These are phyloP conservation scores for Branchellion lobata DNA, from an alignment of 2,888 invertebrate genomes.

Conservation along the genomic window DNA sequence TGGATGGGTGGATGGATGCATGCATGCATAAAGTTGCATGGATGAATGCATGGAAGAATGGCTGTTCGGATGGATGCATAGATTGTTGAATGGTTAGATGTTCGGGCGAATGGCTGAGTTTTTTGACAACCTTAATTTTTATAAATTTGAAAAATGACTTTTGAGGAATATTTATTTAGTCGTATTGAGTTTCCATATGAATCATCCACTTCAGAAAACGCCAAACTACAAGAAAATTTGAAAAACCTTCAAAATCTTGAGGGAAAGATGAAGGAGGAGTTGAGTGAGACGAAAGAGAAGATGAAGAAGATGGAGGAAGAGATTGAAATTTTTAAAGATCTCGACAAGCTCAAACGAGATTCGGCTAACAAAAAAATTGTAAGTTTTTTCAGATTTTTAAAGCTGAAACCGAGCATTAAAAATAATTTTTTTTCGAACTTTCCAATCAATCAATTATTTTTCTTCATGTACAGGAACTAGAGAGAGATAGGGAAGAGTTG, in stretches of 20 bases:
- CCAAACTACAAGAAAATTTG: conserved; percentile 62
- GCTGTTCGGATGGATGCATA: too few relatives aligned
- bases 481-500: conserved; percentile 57
- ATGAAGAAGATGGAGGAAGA: conserved; percentile 69
- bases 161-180: too few relatives aligned
- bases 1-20: too few relatives aligned
- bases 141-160: too few relatives aligned
- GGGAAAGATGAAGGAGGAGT: conserved; percentile 69
- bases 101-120: not conserved
- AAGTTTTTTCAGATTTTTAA: conserved; percentile 18
- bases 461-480: conserved; percentile 61
- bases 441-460: too few relatives aligned
- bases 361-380: conserved; percentile 66
- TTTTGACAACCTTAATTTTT: too few relatives aligned
- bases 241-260: conserved; percentile 70
- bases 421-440: too few relatives aligned
- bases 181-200: too few relatives aligned
- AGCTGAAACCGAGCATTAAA: too few relatives aligned
- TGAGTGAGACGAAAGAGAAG: conserved; percentile 63
- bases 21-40: too few relatives aligned
- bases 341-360: conserved; percentile 65
- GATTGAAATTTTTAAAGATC: conserved; percentile 68
- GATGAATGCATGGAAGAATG: too few relatives aligned
- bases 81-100: too few relatives aligned
- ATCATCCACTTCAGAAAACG: conserved; percentile 63